phyloP scores from a whole-genome alignment of 1,140 invertebrate genomes.

The Ceratitis capitata region DNA sequence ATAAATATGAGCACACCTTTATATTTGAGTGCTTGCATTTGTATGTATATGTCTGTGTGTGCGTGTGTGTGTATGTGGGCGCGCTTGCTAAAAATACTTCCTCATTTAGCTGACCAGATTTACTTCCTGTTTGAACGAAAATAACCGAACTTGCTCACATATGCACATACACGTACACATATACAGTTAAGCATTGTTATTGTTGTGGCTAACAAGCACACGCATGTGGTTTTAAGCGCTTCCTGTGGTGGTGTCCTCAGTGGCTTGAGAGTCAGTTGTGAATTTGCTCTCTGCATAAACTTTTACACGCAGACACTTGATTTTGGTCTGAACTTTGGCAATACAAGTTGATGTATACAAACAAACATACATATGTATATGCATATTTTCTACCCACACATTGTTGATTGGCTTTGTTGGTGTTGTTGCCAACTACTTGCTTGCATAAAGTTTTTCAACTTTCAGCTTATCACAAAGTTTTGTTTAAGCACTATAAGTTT shows the following conservation, averaged over 20 bases:
- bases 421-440: too few species aligned
- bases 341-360: too few species aligned
- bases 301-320: not conserved
- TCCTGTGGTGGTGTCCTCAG: slow-evolving; percentile 3
- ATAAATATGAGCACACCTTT: not conserved
- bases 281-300: not conserved
- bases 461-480: slow-evolving; percentile 37
- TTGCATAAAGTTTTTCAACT: slow-evolving; percentile 14
- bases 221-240: not conserved
- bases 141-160: not conserved
- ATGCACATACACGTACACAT: not conserved
- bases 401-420: not conserved
- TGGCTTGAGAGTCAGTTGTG: not conserved
- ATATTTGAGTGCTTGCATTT: not conserved
- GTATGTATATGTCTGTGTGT: not conserved
- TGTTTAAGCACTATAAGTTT: not conserved
- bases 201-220: not conserved
- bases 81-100: not conserved
- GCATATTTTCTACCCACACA: not conserved
- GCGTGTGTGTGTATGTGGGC: not conserved
- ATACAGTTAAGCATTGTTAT: not conserved
- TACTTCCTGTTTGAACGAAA: not conserved
- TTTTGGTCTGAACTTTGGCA: not conserved
- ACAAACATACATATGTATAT: not conserved
- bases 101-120: not conserved